phyloP scores from a whole-genome alignment of 1,140 invertebrate genomes.

The Pantala flavescens region DNA sequence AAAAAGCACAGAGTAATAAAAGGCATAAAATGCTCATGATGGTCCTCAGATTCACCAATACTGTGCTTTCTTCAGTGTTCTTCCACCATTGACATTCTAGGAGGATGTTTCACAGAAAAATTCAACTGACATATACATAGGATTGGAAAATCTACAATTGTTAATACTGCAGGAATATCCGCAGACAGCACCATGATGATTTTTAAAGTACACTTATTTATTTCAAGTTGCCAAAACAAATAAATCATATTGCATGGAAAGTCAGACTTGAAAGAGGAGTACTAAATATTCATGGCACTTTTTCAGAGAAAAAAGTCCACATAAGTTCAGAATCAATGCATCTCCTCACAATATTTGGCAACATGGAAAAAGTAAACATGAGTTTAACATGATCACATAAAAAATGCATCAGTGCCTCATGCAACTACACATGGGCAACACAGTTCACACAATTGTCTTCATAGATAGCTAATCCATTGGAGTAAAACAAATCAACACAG shows the following conservation, averaged over 20 bases:
- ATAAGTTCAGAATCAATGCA: not conserved
- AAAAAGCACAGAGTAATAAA: slow-evolving; percentile 3
- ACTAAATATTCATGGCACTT: not conserved
- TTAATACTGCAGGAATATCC: not conserved
- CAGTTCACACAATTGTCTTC: not conserved
- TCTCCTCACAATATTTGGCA: not conserved
- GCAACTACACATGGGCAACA: not conserved
- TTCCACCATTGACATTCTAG: not conserved
- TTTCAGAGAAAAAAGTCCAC: not conserved
- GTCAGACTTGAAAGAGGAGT: not conserved
- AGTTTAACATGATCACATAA: not conserved
- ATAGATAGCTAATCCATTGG: not conserved
- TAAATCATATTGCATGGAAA: not conserved
- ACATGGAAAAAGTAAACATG: not conserved
- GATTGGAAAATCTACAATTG: not conserved
- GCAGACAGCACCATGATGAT: slow-evolving; percentile 2
- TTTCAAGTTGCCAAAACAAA: not conserved
- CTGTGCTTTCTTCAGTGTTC: not conserved
- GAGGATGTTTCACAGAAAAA: not conserved
- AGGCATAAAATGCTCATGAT: slow-evolving; percentile 6
- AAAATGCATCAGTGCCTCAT: not conserved
- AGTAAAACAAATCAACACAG: not conserved
- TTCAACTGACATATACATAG: not conserved
- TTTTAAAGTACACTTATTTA: slow-evolving; percentile 7
- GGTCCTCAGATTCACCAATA: slow-evolving; percentile 5